Evolutionary conservation across 1,140 invertebrate species (phyloP).

Genomic region (Adelges cooleyi): DNA sequence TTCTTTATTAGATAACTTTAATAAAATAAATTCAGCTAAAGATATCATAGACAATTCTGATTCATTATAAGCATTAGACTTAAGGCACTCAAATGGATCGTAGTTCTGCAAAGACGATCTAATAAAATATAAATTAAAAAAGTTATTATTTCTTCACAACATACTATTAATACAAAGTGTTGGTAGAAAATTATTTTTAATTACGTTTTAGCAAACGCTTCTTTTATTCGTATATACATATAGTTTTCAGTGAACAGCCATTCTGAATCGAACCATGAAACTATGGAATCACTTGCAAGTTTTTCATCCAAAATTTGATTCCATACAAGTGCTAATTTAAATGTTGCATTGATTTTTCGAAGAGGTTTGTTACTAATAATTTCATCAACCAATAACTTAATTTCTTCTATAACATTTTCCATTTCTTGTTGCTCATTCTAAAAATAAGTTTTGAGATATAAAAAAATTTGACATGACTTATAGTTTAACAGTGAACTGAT

Average conservation of each 20-base stretch:
- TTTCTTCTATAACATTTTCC: neutral
- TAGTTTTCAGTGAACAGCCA: conserved; percentile 24
- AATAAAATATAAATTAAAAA: neutral
- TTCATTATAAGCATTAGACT: conserved; percentile 7
- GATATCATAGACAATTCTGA: conserved; percentile 1
- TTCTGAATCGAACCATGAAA: conserved; percentile 13
- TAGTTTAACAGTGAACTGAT: no score
- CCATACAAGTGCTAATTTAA: neutral
- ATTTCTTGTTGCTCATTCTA: neutral
- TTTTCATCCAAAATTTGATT: conserved; percentile 11
- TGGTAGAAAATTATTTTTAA: neutral
- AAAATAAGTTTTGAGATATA: no score
- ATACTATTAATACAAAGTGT: no score
- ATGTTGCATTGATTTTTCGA: conserved; percentile 5
- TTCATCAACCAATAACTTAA: neutral
- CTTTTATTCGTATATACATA: conserved; percentile 10
- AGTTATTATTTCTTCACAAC: no score
- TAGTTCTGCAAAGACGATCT: neutral
- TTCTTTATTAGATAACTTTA: neutral
- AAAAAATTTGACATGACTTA: no score
- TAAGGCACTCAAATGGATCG: neutral
- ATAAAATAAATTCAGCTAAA: conserved; percentile 2
- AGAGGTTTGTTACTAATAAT: neutral
- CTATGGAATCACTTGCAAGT: neutral
- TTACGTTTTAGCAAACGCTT: conserved; percentile 8